Conservation (phyloP, 1,140 invertebrate genomes). For the Yoshiicerus persimilis region DNA sequence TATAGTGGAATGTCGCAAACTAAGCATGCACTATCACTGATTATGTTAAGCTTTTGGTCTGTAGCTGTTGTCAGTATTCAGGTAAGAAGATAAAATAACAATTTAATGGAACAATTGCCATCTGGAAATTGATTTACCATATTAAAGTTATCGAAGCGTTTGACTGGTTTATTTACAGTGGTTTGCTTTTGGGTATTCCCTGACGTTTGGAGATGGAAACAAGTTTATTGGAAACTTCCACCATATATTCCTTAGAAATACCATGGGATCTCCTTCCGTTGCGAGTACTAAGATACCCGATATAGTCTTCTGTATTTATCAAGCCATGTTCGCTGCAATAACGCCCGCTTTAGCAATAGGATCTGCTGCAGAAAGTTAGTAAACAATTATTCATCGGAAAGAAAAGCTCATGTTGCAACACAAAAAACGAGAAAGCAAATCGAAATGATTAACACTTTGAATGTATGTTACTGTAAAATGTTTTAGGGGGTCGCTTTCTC, state of each 20-base stretch:
- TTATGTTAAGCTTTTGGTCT: conserved; percentile 42
- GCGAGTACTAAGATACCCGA: conserved; percentile 35
- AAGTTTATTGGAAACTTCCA: conserved; percentile 40
- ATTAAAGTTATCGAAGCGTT: too few species aligned
- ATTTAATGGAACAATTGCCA: too few species aligned
- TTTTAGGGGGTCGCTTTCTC: conserved; percentile 40
- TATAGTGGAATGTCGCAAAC: conserved; percentile 43
- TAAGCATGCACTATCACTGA: conserved; percentile 37
- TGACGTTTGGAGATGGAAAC: conserved; percentile 33
- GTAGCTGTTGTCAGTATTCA: conserved; percentile 47
- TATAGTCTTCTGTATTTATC: conserved; percentile 44
- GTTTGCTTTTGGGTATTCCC: conserved; percentile 43
- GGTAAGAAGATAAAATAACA: not conserved
- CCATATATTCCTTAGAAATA: conserved; percentile 22
- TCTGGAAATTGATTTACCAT: too few species aligned
- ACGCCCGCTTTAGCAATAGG: conserved; percentile 45
- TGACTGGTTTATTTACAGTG: conserved; percentile 26
- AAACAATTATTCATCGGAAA: too few species aligned
- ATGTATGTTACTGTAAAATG: not conserved
- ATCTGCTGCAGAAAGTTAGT: conserved; percentile 37
- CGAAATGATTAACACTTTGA: not conserved
- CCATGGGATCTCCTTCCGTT: not conserved
- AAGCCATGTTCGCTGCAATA: conserved; percentile 46
- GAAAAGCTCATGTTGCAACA: not conserved
- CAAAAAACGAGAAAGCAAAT: not conserved